Conservation (phyloP, 1,140 invertebrate genomes). For the Drosophila kohkoa region DNA sequence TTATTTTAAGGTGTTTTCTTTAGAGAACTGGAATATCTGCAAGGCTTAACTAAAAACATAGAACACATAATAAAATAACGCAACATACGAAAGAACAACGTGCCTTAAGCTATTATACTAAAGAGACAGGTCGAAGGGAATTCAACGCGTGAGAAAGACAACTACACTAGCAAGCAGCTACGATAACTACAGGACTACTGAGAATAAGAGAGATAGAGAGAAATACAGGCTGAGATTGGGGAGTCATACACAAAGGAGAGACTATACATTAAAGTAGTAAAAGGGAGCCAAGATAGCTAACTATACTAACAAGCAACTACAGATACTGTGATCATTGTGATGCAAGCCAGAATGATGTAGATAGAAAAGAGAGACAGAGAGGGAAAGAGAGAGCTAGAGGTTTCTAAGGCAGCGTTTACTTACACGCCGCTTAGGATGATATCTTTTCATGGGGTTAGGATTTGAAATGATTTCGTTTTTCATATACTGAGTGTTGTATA, state of each 20-base stretch:
- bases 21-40: background rate
- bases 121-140: background rate
- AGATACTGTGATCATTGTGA: conserved; percentile 44
- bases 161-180: conserved; percentile 1
- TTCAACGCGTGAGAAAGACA: background rate
- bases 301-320: conserved; percentile 33
- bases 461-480: conserved; percentile 25
- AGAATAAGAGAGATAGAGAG: background rate
- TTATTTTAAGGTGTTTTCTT: background rate
- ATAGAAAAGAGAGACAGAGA: conserved; percentile 7
- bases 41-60: background rate
- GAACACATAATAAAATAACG: conserved; percentile 15
- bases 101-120: conserved; percentile 11
- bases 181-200: background rate
- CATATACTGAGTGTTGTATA: conserved; percentile 52
- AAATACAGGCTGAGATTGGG: background rate
- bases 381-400: conserved; percentile 25
- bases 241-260: background rate
- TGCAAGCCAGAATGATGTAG: conserved; percentile 4
- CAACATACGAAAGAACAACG: conserved; percentile 14
- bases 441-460: conserved; percentile 44
- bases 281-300: conserved; percentile 24
- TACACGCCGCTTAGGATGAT: conserved; percentile 58
- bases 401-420: conserved; percentile 52
- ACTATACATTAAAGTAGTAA: background rate